phyloP scores from a whole-genome alignment of 2,113 vertebrate species.

The Chelonoidis abingdonii region DNA sequence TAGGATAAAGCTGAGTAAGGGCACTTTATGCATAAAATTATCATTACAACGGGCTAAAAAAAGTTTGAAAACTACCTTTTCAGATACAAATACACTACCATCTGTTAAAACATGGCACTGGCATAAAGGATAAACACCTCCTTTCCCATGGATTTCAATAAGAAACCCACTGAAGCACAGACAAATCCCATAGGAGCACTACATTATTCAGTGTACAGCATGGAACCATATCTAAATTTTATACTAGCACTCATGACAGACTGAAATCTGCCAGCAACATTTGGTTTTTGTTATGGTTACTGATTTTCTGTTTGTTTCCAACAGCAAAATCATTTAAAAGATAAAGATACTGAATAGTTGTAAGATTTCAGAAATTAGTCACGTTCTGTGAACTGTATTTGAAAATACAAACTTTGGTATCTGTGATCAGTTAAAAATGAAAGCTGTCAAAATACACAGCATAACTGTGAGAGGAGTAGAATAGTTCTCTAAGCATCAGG shows the following conservation, averaged over 20 bases:
- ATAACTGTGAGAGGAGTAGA: background rate
- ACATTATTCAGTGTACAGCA: background rate
- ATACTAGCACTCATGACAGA: background rate
- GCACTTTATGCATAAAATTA: background rate
- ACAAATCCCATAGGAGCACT: background rate
- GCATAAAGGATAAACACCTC: background rate
- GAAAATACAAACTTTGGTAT: background rate
- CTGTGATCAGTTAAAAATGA: background rate
- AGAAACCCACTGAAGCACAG: background rate
- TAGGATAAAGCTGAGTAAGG: background rate
- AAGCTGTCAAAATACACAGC: constrained; percentile 10
- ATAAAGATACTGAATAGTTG: background rate
- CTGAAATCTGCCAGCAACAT: background rate
- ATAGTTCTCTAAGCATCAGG: background rate
- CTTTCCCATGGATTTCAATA: background rate
- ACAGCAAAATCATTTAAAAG: background rate
- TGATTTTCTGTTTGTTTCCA: background rate
- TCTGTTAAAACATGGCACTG: background rate
- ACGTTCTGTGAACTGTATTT: background rate
- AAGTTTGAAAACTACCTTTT: background rate
- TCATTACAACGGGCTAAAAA: background rate
- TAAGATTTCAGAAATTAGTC: constrained; percentile 16
- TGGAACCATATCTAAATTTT: background rate
- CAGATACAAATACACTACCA: background rate
- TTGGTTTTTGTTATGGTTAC: background rate